Evolutionary conservation across 2,888 invertebrate genomes (phyloP), one percentile per base, ranked within the genome.

Genomic region (Dorcus parallelipipedus): DNA sequence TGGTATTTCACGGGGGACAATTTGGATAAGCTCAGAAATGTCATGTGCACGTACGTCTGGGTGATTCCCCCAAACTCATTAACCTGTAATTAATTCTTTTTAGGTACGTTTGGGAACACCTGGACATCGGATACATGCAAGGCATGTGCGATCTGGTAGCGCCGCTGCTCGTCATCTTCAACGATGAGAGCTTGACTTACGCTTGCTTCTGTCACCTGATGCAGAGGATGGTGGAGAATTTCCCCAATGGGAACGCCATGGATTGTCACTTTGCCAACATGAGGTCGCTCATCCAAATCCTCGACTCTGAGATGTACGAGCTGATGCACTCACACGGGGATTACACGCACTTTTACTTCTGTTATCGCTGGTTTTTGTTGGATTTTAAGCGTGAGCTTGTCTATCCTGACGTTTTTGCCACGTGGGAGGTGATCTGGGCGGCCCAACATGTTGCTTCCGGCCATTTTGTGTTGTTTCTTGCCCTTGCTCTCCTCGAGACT

Each of bases 401-500:
- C 14, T 97, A 97, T 73, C 89, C 93, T 63, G 96, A 97, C 74
- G 93, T 97, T n/a, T 96, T 94, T 75, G 81, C 88, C 7, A 92
- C 95, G 1, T 97, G 97, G 97, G 97, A 97, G 79, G 84, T 91
- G 47, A 96, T 97, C 66, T 97, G 97, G 97, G 91, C 93, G n/a
- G 94, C 96, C 1, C 84, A 91, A 54, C 85, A 90, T 72, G 87
- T 93, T 49, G 87, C 94, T 9, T 94, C 95, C 0, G 84, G 88
- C 49, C 90, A 96, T 78, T 97, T 96, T 83, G 93, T 94, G 53
- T 81, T 97, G 60, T 97, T 97, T 80, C 84, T 97, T 61, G 96
- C 96, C 0, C 82, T 97, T 65, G 95, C 96, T 0, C 80, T 97
- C 59, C 85, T 97, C 10, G 93, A 95, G 79, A 93, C 92, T 47